phyloP scores from a whole-genome alignment of 2,797 vertebrate species.

The Crocodylus rhombifer region DNA sequence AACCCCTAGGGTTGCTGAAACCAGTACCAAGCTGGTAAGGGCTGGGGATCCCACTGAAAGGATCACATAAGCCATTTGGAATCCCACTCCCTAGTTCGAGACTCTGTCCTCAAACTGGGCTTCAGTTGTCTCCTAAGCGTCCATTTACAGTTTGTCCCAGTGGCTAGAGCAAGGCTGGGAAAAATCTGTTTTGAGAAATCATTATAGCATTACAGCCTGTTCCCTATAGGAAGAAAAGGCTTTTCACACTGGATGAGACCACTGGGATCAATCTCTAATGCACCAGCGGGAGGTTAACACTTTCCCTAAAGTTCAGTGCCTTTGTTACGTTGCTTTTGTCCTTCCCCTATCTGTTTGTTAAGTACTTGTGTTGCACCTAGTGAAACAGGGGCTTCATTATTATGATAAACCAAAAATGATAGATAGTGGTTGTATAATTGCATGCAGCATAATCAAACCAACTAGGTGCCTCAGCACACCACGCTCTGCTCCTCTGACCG shows the following conservation, averaged over 20 bases:
- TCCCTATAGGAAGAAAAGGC: background rate
- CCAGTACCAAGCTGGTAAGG: rapidly evolving
- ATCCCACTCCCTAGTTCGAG: no score
- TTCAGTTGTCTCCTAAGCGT: no score
- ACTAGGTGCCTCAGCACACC: background rate
- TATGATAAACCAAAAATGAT: no score
- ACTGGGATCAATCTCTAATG: rapidly evolving
- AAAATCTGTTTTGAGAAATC: background rate
- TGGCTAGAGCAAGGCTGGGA: background rate
- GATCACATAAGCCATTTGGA: background rate
- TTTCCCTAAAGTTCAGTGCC: background rate
- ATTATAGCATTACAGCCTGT: rapidly evolving
- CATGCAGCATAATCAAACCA: background rate
- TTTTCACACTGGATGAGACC: background rate
- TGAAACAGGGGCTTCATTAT: background rate
- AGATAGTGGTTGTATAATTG: background rate
- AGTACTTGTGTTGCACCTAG: background rate
- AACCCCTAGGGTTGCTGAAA: background rate
- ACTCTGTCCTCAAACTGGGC: no score
- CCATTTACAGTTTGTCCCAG: no score
- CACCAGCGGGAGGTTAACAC: background rate
- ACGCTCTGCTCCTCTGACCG: background rate
- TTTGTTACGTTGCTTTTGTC: background rate
- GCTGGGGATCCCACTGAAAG: background rate
- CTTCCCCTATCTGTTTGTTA: background rate